A percentile compares a stretch with the other conserved stretches of the same genome.
Conservation (phyloP, 2,888 invertebrate species). For the Drosophila kokeensis region DNA sequence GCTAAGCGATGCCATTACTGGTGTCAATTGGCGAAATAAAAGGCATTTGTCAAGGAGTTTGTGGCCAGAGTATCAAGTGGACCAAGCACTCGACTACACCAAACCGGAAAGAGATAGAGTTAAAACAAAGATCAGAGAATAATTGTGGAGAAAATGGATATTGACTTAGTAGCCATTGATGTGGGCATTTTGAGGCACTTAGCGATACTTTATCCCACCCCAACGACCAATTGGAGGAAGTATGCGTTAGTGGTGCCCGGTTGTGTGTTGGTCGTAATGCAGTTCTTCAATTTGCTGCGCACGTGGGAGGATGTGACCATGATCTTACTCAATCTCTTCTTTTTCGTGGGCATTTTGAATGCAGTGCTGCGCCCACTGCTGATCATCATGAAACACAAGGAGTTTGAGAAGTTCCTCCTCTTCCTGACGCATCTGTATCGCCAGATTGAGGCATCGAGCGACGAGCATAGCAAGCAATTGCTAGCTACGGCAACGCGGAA, state of each 20-base stretch:
- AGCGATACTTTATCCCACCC: conserved; percentile 73
- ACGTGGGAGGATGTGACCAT: conserved; percentile 74
- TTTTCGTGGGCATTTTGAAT: conserved; percentile 77
- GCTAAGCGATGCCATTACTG: conserved; percentile 27
- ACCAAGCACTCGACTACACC: conserved; percentile 11
- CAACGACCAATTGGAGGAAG: conserved; percentile 70
- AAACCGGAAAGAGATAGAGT: conserved; percentile 5
- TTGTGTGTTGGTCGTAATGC: conserved; percentile 74
- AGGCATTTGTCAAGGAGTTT: conserved; percentile 63
- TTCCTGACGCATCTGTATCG: conserved; percentile 67
- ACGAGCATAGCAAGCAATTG: conserved; percentile 49
- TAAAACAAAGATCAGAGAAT: conserved; percentile 36
- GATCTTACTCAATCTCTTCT: conserved; percentile 80
- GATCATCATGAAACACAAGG: conserved; percentile 67
- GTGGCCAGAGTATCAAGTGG: conserved; percentile 57
- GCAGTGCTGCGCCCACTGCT: conserved; percentile 76
- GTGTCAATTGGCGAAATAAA: conserved; percentile 60
- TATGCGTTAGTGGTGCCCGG: conserved; percentile 74
- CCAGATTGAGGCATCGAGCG: conserved; percentile 67
- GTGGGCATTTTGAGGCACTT: conserved; percentile 78
- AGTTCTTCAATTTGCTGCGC: conserved; percentile 73
- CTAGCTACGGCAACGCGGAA: conserved; percentile 58
- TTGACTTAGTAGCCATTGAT: conserved; percentile 77
- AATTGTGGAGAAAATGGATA: conserved; percentile 57
- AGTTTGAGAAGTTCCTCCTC: conserved; percentile 77